Evolutionary conservation across 2,113 vertebrate species (phyloP).

Genomic region (Lagopus leucura): DNA sequence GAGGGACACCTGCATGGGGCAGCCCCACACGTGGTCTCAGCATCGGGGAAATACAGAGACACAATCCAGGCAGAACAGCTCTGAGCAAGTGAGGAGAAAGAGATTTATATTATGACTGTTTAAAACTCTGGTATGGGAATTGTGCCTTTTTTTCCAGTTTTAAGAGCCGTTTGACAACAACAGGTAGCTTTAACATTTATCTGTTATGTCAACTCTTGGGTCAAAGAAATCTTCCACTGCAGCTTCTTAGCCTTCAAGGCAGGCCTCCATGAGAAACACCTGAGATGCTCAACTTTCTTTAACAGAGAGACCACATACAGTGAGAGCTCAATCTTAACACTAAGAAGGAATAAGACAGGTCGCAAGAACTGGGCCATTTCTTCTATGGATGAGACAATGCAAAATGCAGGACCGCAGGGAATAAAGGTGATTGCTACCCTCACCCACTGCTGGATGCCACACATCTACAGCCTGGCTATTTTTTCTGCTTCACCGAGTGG

Average conservation of each 20-base stretch:
- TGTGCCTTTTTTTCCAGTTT: neutral
- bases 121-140: neutral
- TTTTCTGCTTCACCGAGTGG: neutral
- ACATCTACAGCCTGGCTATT: neutral
- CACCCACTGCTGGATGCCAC: neutral
- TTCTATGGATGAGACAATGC: neutral
- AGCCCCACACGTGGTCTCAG: rapidly evolving
- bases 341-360: neutral
- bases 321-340: neutral
- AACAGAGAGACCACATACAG: neutral
- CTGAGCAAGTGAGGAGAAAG: neutral
- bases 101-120: neutral
- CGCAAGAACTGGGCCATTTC: neutral
- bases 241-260: neutral
- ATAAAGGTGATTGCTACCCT: neutral
- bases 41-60: neutral
- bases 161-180: neutral
- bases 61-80: neutral
- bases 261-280: neutral
- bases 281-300: neutral
- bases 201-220: neutral
- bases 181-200: neutral
- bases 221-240: neutral
- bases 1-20: neutral
- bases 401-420: neutral